These are phyloP conservation scores for Drosophila subpulchrella DNA, from an alignment of 1,140 invertebrate species.

Conservation along the genomic window DNA sequence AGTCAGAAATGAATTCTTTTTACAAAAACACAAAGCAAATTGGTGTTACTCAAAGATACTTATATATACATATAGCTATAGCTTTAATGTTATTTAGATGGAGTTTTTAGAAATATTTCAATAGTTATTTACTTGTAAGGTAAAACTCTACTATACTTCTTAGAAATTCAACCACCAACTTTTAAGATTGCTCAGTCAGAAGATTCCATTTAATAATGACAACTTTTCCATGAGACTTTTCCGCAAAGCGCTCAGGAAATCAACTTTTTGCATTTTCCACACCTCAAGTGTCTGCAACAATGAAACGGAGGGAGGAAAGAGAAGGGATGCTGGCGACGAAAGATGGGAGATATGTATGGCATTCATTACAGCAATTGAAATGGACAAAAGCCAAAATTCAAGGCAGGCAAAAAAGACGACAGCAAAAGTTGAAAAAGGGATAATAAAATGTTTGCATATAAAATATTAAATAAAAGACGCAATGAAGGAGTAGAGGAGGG, in stretches of 20 bases:
- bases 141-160: not conserved
- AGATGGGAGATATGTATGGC: constrained; percentile 31
- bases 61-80: too few species aligned
- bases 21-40: too few species aligned
- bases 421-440: constrained; percentile 47
- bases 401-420: constrained; percentile 46
- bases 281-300: constrained; percentile 64
- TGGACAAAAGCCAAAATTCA: constrained; percentile 64
- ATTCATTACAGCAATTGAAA: constrained; percentile 70
- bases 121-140: too few species aligned
- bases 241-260: constrained; percentile 53
- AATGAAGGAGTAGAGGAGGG: constrained; percentile 29
- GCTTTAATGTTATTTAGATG: too few species aligned
- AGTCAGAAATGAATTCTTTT: too few species aligned
- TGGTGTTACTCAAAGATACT: too few species aligned
- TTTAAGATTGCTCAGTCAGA: constrained; percentile 1
- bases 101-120: too few species aligned
- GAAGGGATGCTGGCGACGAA: constrained; percentile 8
- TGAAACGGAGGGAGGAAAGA: constrained; percentile 12
- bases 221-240: constrained; percentile 36
- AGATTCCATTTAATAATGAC: constrained; percentile 49
- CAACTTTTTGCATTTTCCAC: constrained; percentile 62
- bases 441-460: constrained; percentile 75
- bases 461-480: constrained; percentile 68
- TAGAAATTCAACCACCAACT: constrained; percentile 1